A percentile compares a stretch with the other conserved stretches of the same genome.
These are phyloP conservation scores for Nilaparvata lugens DNA, from an alignment of 1,140 invertebrate genomes.

Conservation along the genomic window DNA sequence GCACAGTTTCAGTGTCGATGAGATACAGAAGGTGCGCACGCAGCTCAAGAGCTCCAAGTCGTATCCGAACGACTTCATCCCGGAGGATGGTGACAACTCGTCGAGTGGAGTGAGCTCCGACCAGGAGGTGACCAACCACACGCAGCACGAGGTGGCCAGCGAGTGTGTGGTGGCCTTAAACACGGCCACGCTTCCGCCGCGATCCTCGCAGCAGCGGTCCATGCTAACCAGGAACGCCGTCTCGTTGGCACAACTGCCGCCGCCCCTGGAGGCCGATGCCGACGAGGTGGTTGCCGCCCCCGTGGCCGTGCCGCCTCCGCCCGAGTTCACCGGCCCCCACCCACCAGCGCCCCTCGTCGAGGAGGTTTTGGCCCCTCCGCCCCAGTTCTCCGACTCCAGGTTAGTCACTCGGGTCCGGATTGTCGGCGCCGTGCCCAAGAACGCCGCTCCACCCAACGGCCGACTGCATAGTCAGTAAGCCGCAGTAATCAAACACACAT, in stretches of 20 bases:
- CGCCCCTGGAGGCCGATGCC: slow-evolving; percentile 64
- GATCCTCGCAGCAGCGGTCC: slow-evolving; percentile 20
- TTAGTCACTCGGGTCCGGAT: slow-evolving; percentile 52
- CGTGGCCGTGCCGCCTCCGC: slow-evolving; percentile 65
- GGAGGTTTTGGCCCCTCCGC: slow-evolving; percentile 51
- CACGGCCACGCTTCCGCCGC: slow-evolving; percentile 37
- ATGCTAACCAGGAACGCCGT: slow-evolving; percentile 55
- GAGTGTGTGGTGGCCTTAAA: slow-evolving; percentile 25
- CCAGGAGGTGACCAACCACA: slow-evolving; percentile 52
- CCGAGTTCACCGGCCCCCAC: slow-evolving; percentile 50
- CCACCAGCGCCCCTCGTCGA: slow-evolving; percentile 36
- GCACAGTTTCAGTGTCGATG: slow-evolving; percentile 76
- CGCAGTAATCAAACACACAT: background rate
- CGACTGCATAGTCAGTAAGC: slow-evolving; percentile 12
- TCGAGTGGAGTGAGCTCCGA: slow-evolving; percentile 79
- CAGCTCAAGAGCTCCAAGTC: slow-evolving; percentile 75
- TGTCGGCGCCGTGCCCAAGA: slow-evolving; percentile 67
- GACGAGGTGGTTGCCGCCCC: slow-evolving; percentile 46
- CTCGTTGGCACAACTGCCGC: slow-evolving; percentile 67
- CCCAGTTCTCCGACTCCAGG: slow-evolving; percentile 55
- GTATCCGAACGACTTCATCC: slow-evolving; percentile 67
- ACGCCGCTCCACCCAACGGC: background rate
- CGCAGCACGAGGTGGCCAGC: slow-evolving; percentile 35
- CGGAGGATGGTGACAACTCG: slow-evolving; percentile 74
- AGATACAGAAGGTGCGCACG: slow-evolving; percentile 69